Evolutionary conservation across 37 sponge, comb jelly and placozoan species (phyloP).

Genomic region (Mnemiopsis leidyi): DNA sequence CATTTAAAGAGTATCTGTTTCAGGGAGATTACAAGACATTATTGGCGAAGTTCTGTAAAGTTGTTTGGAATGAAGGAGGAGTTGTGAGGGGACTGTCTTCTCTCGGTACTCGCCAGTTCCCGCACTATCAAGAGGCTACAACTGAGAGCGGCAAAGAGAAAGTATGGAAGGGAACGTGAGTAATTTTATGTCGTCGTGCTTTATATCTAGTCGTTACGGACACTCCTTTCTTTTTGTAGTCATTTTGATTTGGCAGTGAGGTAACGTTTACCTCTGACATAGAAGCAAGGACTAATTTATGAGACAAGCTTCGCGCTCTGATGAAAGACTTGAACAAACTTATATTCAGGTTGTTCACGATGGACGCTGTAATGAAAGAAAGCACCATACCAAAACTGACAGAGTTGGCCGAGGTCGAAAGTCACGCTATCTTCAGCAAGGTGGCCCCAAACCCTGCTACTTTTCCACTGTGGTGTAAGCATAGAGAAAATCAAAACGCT

Average conservation of each 20-base stretch:
- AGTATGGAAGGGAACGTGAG: slow-evolving; percentile 60
- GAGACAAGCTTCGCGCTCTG: too few species aligned
- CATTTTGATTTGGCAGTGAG: too few species aligned
- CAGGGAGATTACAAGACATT: background rate
- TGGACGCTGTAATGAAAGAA: slow-evolving; percentile 30
- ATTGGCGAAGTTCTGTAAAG: slow-evolving; percentile 4
- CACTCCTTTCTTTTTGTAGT: too few species aligned
- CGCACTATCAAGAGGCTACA: background rate
- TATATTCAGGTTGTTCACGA: slow-evolving; percentile 42
- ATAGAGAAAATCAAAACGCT: slow-evolving; percentile 20
- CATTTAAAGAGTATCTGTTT: too few species aligned
- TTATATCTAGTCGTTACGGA: too few species aligned
- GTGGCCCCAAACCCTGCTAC: background rate
- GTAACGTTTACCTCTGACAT: too few species aligned
- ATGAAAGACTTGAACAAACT: too few species aligned
- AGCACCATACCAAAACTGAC: background rate
- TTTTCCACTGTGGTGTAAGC: slow-evolving; percentile 26
- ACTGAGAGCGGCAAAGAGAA: slow-evolving; percentile 43
- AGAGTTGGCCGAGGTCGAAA: slow-evolving; percentile 1
- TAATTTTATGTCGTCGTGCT: too few species aligned
- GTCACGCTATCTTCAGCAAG: slow-evolving; percentile 13
- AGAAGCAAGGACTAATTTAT: too few species aligned
- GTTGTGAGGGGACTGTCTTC: background rate
- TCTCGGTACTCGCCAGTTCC: background rate
- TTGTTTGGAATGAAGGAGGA: slow-evolving; percentile 36